These are phyloP conservation scores for Ceyx cyanopectus DNA, from an alignment of 2,113 vertebrate genomes.

Conservation along the genomic window DNA sequence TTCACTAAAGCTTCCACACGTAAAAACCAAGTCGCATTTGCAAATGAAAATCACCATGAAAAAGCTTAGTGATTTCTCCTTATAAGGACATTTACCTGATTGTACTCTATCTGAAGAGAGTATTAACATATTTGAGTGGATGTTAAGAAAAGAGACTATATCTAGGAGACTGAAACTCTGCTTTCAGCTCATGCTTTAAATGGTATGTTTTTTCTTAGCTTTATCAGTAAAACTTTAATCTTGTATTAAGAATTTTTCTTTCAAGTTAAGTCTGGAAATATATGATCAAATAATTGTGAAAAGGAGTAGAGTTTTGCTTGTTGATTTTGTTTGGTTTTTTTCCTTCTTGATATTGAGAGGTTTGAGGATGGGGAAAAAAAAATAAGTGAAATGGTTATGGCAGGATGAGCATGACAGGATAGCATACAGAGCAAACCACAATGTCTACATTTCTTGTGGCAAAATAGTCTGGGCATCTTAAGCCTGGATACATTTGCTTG, in stretches of 20 bases:
- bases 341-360: neutral
- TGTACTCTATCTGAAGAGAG: neutral
- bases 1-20: neutral
- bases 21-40: constrained; percentile 27
- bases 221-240: neutral
- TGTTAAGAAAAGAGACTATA: neutral
- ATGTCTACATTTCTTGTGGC: neutral
- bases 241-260: neutral
- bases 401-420: neutral
- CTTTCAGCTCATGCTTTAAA: neutral
- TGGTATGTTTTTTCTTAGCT: neutral
- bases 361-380: neutral
- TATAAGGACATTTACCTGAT: constrained; percentile 54
- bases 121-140: neutral
- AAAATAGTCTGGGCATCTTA: neutral
- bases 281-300: neutral
- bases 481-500: neutral
- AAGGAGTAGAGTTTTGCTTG: neutral
- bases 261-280: neutral
- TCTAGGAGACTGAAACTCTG: neutral
- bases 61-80: constrained; percentile 28
- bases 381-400: neutral
- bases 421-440: neutral
- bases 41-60: constrained; percentile 25
- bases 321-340: neutral